Evolutionary conservation across 2,113 vertebrate species (phyloP).

Genomic region (Felis catus): DNA sequence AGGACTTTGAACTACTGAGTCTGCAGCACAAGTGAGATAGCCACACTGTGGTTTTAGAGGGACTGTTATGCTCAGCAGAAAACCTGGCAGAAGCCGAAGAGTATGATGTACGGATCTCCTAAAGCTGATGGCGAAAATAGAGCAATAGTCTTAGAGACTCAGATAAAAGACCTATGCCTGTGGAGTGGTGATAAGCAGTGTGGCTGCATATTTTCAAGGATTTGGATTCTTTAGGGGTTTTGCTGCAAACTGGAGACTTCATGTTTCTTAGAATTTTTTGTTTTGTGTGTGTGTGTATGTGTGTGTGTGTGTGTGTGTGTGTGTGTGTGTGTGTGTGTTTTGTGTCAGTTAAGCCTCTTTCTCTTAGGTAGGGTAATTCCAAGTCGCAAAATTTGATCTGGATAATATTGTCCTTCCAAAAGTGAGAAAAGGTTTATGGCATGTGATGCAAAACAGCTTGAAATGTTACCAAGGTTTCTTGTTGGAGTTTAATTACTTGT

Average conservation of each 20-base stretch:
- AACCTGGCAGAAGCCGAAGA: slow-evolving; percentile 27
- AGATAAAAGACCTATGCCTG: background rate
- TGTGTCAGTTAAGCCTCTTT: background rate
- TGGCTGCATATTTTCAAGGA: background rate
- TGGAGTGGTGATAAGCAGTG: background rate
- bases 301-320: too few relatives aligned
- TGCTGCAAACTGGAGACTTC: background rate
- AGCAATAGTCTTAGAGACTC: background rate
- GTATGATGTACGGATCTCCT: background rate
- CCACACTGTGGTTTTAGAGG: background rate
- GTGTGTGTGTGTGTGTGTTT: too few relatives aligned
- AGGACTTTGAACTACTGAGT: background rate
- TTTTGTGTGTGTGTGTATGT: too few relatives aligned
- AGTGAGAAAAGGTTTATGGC: background rate
- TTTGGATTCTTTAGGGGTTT: background rate
- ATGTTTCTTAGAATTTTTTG: background rate
- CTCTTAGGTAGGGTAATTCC: background rate
- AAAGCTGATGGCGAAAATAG: background rate
- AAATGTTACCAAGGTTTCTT: background rate
- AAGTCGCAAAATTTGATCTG: background rate
- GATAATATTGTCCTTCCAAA: background rate
- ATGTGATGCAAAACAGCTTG: background rate
- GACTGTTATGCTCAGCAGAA: background rate
- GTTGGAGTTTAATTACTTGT: slow-evolving; percentile 16
- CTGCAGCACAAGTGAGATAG: background rate